Base-by-base conservation (phyloP, 92 coral and sea anemone genomes). In the Chrysogorgia sp. region DNA sequence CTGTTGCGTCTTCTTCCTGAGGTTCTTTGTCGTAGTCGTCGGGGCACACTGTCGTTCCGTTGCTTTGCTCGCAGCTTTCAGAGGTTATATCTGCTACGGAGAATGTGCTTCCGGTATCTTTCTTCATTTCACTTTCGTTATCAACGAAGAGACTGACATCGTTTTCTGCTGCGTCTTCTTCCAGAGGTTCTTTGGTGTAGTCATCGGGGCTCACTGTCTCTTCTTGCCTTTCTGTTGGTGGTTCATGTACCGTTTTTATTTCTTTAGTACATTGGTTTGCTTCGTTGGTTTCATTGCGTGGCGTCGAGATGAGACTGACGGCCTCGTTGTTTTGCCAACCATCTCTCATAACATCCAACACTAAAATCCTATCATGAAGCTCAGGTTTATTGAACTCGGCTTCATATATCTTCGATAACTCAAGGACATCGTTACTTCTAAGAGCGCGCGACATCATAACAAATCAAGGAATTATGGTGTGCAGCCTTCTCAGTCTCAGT, bases 261-360 rank as follows among this genome's bases (percentile, higher is more conserved):
- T 47, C n/a, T 15, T 47, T n/a, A 47, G 14, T 7, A 7, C 17
- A 7, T 47, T 47, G 14, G 53, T n/a, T 47, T 15, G 0, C 33
- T 43, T 40, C 34, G 15, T 41, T 19, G 53, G 14, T 47, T 47
- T 47, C 53, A 47, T 47, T 47, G n/a, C 10, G n/a, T 2, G n/a
- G 15, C n/a, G 53, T 7, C 15, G 53, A 47, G 7, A 47, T 47
- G 2, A 47, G 10, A 2, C 7, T n/a, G 15, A 2, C n/a, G n/a
- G 14, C n/a, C n/a, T 15, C 53, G 53, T n/a, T 30, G 2, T 32
- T 41, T 13, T 68, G 21, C 75, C 75, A 68, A 2, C 58, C 75
- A 47, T 68, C 75, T 68, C 52, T 40, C 58, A 68, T 68, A 45
- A 68, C 58, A 45, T 68, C 75, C 30, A 68, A 68, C 10, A 68